Evolutionary conservation across 2,113 vertebrate genomes (phyloP).

Genomic region (Pomatostomus ruficeps): DNA sequence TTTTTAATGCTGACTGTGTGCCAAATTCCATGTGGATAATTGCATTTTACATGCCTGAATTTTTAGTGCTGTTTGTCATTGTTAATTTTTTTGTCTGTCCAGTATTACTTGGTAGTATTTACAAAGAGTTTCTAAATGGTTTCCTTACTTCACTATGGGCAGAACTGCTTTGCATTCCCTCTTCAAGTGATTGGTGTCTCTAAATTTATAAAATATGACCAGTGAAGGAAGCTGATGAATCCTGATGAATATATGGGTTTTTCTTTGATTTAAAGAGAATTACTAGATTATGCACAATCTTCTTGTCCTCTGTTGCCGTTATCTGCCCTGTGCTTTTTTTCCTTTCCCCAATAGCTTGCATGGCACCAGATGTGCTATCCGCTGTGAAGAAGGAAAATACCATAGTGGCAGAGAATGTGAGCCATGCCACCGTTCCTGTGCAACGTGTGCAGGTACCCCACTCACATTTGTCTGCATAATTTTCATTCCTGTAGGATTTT

Average conservation of each 20-base stretch:
- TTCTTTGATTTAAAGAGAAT: not conserved
- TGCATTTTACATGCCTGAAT: not conserved
- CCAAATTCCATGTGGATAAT: not conserved
- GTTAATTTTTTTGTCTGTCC: not conserved
- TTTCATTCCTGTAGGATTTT: not conserved
- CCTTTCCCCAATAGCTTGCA: slow-evolving; percentile 78
- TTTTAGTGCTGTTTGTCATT: not conserved
- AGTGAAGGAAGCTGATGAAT: not conserved
- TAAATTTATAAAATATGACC: not conserved
- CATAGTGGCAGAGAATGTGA: slow-evolving; percentile 90
- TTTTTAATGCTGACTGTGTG: not conserved
- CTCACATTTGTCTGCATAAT: not conserved
- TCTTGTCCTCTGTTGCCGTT: not conserved
- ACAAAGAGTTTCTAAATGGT: not conserved
- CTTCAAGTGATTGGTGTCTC: not conserved
- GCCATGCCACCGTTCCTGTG: slow-evolving; percentile 87
- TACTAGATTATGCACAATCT: not conserved
- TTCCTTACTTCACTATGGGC: not conserved
- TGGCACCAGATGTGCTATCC: slow-evolving; percentile 84
- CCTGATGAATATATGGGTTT: not conserved
- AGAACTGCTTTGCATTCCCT: not conserved
- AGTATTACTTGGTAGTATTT: not conserved
- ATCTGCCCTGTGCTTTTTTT: not conserved
- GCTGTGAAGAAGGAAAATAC: slow-evolving; percentile 86
- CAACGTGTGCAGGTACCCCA: slow-evolving; percentile 87